Percentiles rank a stretch among this genome's conserved stretches.
Evolutionary conservation across 2,888 invertebrate species (phyloP).

Genomic region (Pemphredon lugubris): DNA sequence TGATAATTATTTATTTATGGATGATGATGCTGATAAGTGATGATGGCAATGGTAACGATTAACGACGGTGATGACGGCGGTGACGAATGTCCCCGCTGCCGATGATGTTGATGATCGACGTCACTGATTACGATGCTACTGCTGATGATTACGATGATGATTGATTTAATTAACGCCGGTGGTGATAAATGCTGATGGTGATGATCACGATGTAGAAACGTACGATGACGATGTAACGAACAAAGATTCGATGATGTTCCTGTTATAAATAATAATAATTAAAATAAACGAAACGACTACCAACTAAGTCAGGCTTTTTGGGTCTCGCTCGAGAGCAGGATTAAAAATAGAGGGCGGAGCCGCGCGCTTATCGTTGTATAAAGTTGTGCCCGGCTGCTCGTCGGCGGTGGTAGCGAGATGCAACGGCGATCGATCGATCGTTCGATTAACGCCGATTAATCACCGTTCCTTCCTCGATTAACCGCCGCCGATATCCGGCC

Average conservation of each 20-base stretch:
- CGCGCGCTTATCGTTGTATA: conserved; percentile 1
- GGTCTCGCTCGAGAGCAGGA: conserved; percentile 37
- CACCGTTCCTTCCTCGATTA: conserved; percentile 12
- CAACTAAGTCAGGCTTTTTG: conserved; percentile 77
- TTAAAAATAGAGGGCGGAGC: conserved; percentile 8
- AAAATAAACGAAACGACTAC: conserved; percentile 71
- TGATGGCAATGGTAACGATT: conserved; percentile 55
- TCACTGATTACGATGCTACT: conserved; percentile 30
- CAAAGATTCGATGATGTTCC: conserved; percentile 81
- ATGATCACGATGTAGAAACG: conserved; percentile 60
- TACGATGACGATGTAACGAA: conserved; percentile 70
- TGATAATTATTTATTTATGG: conserved; percentile 78
- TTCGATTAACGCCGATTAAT: conserved; percentile 29
- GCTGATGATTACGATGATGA: conserved; percentile 54
- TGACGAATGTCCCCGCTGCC: conserved; percentile 24
- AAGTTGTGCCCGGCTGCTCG: neutral
- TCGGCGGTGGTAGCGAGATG: neutral
- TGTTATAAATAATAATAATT: conserved; percentile 77
- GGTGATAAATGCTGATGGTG: conserved; percentile 62
- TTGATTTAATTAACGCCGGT: conserved; percentile 61
- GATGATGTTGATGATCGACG: conserved; percentile 20
- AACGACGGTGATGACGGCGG: conserved; percentile 45
- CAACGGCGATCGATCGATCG: conserved; percentile 3
- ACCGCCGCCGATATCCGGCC: conserved; percentile 17
- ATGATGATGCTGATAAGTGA: conserved; percentile 63